Conservation (phyloP, 2,113 vertebrate genomes). For the Loxodonta africana region DNA sequence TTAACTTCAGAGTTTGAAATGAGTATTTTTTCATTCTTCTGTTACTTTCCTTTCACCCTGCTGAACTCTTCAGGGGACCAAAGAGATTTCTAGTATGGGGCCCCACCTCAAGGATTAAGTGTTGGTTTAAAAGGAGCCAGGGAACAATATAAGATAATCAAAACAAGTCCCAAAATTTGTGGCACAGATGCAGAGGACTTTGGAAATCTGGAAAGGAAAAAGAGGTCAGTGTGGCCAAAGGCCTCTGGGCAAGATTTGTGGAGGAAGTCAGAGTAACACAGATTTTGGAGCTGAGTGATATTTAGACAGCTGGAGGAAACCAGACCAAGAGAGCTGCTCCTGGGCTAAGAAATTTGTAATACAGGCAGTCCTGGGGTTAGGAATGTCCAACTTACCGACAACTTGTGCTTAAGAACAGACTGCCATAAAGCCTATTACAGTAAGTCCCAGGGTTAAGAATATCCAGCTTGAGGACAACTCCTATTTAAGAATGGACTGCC, state of each 20-base stretch:
- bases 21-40: neutral
- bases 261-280: neutral
- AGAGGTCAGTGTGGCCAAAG: neutral
- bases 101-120: neutral
- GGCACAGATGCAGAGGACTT: neutral
- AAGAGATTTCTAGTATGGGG: neutral
- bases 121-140: slow-evolving; percentile 14
- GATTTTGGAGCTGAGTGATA: slow-evolving; percentile 42
- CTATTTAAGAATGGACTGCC: too few species aligned
- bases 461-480: too few species aligned
- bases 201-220: neutral
- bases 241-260: neutral
- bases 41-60: neutral
- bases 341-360: slow-evolving; percentile 67
- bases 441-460: too few species aligned
- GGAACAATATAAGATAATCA: neutral
- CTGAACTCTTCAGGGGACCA: neutral
- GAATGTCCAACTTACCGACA: too few species aligned
- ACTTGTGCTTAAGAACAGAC: too few species aligned
- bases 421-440: too few species aligned
- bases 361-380: too few species aligned
- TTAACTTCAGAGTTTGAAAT: neutral
- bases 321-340: neutral
- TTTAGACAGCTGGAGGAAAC: slow-evolving; percentile 78
- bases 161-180: slow-evolving; percentile 19